Base-by-base conservation (phyloP, 2,113 vertebrate species). In the Corythornis cristatus region DNA sequence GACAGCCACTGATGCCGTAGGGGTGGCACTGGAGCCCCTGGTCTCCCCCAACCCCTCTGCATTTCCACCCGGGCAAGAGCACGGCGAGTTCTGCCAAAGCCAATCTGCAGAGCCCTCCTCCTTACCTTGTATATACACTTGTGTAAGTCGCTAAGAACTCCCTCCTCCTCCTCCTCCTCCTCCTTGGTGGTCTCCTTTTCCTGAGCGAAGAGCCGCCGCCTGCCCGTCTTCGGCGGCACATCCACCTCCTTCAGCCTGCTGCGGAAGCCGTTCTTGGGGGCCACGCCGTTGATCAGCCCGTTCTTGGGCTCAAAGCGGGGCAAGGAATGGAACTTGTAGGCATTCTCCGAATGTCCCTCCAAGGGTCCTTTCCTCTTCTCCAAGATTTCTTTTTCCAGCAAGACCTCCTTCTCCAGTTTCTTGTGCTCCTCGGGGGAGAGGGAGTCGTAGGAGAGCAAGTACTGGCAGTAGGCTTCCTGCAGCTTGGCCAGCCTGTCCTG, bases 401-500 rank as follows among this genome's bases (percentile, higher is more conserved):
- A 98, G 93, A 99, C 99, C 91, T 99, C 98, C 76, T 97, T 97
- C 98, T 98, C 98, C 96, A 99, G 98, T 81, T 96, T 97, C 67
- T 98, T 97, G 96, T 98, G 99, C 98, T 99, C 99, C 96, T 99
- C 99, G 0, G 98, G 96, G 62, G 98, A 98, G 83, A 99, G 98
- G 67, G 99, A 98, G 97, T 99, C 99, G 0, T 99, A 99, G 91
- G 99, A 99, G 86, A 99, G 99, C 97, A 99, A 98, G 98, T 99
- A 99, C 98, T 99, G 99, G 97, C 99, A 99, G 97, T 99, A 99
- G 57, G 99, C 99, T 97, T 99, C 99, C 98, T 99, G 99, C 74
- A 99, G 98, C 98, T 99, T 99, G 96, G 99, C 99, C 97, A 99
- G 98, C 68, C 99, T 98, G 98, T 99, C 99, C 98, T 99, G 99